Base-by-base conservation (phyloP, 2,797 vertebrate species). In the Carduelis carduelis region DNA sequence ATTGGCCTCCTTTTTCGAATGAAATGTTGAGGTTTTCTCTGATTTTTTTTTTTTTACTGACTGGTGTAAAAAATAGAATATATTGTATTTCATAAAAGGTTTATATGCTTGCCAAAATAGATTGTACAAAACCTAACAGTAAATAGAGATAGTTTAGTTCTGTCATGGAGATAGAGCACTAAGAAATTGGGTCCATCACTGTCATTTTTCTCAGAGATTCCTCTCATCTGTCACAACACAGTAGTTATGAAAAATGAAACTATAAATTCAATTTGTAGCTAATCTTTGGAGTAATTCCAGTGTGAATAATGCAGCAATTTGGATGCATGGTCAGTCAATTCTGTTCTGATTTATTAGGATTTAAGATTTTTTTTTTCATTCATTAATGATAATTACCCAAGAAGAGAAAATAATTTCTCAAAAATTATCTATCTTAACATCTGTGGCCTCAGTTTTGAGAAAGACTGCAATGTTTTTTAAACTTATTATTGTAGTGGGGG, bases 241-340 rank as follows among this genome's bases (percentile, higher is more conserved):
- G 96, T 96, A 97, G 98, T 97, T 98, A 98, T 98, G 98, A 98
- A 98, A 98, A 98, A 98, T 98, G 97, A 98, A 98, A 98, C 97
- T 92, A 97, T 98, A 98, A 98, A 98, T 98, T 98, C 97, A 98
- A 98, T 98, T 98, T 98, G 97, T 98, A 97, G 97, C 97, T 98
- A 98, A 98, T 98, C 98, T 98, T 98, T 98, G 96, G 96, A 98
- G 97, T 98, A 98, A 98, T 98, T 98, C 97, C 97, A 97, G 95
- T 98, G 97, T 98, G 98, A 98, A 98, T 98, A 98, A 98, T 98
- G 95, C 96, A 97, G 97, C 96, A 98, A 97, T 98, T 98, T 98
- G 96, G 96, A 98, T 98, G 98, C 97, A 98, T 97, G 98, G 98
- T 96, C 98, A 98, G 97, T 98, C 97, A 98, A 95, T 97, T 98